Evolutionary conservation across 2,797 vertebrate species (phyloP).

Genomic region (Falco berigora): DNA sequence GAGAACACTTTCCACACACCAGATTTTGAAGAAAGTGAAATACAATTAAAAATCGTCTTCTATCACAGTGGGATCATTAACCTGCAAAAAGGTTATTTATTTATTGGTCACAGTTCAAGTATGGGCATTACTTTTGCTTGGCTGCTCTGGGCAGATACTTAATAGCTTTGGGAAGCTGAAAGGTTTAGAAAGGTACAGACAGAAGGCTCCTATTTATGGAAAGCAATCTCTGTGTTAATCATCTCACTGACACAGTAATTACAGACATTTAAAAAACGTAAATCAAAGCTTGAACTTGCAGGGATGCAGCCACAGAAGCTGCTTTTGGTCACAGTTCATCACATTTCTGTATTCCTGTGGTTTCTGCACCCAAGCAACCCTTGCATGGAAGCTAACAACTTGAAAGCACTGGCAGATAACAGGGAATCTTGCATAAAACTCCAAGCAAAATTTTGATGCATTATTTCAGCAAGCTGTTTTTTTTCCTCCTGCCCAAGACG

Average conservation of each 20-base stretch:
- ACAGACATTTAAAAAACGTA: not conserved
- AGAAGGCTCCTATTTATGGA: not conserved
- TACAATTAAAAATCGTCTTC: not conserved
- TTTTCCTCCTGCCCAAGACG: not conserved
- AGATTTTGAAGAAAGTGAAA: not conserved
- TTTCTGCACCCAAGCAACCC: not conserved
- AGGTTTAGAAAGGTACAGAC: not conserved
- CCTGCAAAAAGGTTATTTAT: not conserved
- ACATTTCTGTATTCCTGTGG: not conserved
- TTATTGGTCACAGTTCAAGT: not conserved
- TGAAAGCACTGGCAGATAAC: not conserved
- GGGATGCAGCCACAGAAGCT: not conserved
- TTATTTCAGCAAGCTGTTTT: not conserved
- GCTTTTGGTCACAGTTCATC: not conserved
- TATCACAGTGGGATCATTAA: not conserved
- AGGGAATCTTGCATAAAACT: not conserved
- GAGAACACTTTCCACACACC: not conserved
- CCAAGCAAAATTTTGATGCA: not conserved
- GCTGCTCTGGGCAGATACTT: not conserved
- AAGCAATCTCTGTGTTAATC: not conserved
- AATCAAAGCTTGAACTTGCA: conserved; percentile 10
- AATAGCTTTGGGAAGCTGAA: not conserved
- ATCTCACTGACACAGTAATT: not conserved
- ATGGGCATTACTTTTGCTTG: not conserved
- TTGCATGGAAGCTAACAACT: not conserved